A percentile compares a stretch with the other conserved stretches of the same genome.
Conservation (phyloP, 2,113 vertebrate species). For the Pitta sordida region DNA sequence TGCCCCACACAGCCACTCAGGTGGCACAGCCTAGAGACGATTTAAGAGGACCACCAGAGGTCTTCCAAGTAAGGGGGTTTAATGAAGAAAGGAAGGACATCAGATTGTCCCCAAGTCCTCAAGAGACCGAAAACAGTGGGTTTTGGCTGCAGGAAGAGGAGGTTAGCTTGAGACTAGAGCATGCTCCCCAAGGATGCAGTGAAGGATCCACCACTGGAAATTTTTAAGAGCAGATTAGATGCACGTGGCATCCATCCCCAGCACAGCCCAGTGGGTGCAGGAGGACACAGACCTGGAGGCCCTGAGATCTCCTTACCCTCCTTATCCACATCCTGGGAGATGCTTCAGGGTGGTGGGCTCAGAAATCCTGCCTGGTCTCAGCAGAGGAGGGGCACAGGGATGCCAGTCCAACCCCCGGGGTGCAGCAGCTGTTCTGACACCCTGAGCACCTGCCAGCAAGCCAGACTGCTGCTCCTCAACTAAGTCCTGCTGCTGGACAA, state of each 20-base stretch:
- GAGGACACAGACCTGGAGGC: not conserved
- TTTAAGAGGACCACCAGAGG: not conserved
- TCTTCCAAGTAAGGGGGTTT: not conserved
- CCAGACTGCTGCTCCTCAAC: not conserved
- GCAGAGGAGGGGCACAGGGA: not conserved
- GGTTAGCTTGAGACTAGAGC: not conserved
- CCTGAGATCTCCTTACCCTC: not conserved
- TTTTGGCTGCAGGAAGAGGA: not conserved
- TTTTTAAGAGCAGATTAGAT: not conserved
- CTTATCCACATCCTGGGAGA: not conserved
- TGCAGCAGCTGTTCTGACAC: not conserved
- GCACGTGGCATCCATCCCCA: accelerated
- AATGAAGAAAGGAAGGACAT: not conserved
- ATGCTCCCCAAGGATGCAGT: not conserved
- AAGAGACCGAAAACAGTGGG: not conserved
- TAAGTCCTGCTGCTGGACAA: not conserved
- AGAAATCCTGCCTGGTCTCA: not conserved
- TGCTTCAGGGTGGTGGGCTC: not conserved
- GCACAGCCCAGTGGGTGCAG: accelerated
- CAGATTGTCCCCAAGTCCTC: not conserved
- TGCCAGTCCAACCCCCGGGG: accelerated
- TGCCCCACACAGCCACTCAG: accelerated
- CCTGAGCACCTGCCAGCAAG: not conserved
- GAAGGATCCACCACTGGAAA: not conserved
- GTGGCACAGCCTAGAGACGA: not conserved